A percentile compares a stretch with the other conserved stretches of the same genome.
Conservation (phyloP, 2,888 invertebrate genomes). For the Troides helena region DNA sequence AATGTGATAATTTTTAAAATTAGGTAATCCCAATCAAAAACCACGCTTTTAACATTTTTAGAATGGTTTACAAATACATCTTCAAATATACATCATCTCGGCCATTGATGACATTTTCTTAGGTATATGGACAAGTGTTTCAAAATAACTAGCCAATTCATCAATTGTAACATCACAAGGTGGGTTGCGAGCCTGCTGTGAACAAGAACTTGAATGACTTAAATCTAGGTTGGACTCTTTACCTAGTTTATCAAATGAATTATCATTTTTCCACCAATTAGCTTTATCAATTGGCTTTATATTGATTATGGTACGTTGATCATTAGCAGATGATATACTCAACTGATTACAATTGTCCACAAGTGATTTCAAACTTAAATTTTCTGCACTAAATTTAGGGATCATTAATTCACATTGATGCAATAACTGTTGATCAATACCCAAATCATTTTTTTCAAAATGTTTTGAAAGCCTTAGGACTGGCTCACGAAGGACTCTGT, state of each 20-base stretch:
- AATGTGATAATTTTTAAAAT: too few relatives aligned
- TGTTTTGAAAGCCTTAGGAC: slow-evolving; percentile 73
- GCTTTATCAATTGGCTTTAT: slow-evolving; percentile 43
- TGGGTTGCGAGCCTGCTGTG: slow-evolving; percentile 87
- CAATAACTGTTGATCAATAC: slow-evolving; percentile 38
- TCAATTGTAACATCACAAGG: slow-evolving; percentile 94
- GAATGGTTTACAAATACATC: slow-evolving; percentile 79
- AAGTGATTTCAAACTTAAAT: slow-evolving; percentile 61
- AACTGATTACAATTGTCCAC: slow-evolving; percentile 72
- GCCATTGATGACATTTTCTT: slow-evolving; percentile 99
- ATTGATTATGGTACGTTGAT: slow-evolving; percentile 34
- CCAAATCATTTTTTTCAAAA: slow-evolving; percentile 38
- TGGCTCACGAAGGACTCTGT: slow-evolving; percentile 79
- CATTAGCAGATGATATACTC: slow-evolving; percentile 56
- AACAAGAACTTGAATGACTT: slow-evolving; percentile 81
- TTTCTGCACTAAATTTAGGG: slow-evolving; percentile 45
- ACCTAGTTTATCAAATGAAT: slow-evolving; percentile 40
- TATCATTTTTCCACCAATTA: slow-evolving; percentile 62
- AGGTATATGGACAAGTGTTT: slow-evolving; percentile 96
- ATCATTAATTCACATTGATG: slow-evolving; percentile 38
- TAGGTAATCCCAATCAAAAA: neutral
- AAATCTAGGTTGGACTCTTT: slow-evolving; percentile 49
- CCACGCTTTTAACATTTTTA: slow-evolving; percentile 43
- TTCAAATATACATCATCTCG: slow-evolving; percentile 98
- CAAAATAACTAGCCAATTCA: slow-evolving; percentile 97